These are phyloP conservation scores for Nineta flava DNA, from an alignment of 2,888 invertebrate genomes.

Conservation along the genomic window DNA sequence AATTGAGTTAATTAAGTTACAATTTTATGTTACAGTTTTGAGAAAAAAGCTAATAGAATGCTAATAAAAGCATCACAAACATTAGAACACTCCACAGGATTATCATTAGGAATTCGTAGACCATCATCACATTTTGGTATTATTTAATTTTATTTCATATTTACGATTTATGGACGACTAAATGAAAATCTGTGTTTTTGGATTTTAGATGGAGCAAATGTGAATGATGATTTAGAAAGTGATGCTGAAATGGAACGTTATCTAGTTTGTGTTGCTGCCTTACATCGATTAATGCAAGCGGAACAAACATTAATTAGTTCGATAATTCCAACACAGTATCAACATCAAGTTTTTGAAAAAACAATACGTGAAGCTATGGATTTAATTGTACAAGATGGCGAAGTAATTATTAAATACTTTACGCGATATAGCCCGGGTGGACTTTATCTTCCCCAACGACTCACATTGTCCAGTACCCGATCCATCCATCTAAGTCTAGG, in stretches of 20 bases:
- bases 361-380: slow-evolving; percentile 75
- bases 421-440: too few relatives aligned
- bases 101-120: slow-evolving; percentile 53
- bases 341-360: slow-evolving; percentile 68
- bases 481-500: too few relatives aligned
- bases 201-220: slow-evolving; percentile 2
- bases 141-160: slow-evolving; percentile 12
- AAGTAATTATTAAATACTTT: slow-evolving; percentile 35
- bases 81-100: slow-evolving; percentile 63
- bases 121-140: slow-evolving; percentile 30
- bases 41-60: slow-evolving; percentile 69
- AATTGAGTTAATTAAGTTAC: too few relatives aligned
- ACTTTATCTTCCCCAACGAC: too few relatives aligned
- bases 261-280: slow-evolving; percentile 62
- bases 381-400: slow-evolving; percentile 71
- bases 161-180: background rate
- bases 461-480: too few relatives aligned
- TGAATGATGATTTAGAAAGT: slow-evolving; percentile 42
- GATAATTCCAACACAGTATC: slow-evolving; percentile 65
- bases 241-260: slow-evolving; percentile 76
- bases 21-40: slow-evolving; percentile 33
- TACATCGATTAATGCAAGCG: slow-evolving; percentile 73
- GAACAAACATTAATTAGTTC: slow-evolving; percentile 72
- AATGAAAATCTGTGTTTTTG: too few relatives aligned
- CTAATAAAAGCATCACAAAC: slow-evolving; percentile 71